These are phyloP conservation scores for Cyprinodon tularosa DNA, from an alignment of 2,113 vertebrate genomes.

Conservation along the genomic window DNA sequence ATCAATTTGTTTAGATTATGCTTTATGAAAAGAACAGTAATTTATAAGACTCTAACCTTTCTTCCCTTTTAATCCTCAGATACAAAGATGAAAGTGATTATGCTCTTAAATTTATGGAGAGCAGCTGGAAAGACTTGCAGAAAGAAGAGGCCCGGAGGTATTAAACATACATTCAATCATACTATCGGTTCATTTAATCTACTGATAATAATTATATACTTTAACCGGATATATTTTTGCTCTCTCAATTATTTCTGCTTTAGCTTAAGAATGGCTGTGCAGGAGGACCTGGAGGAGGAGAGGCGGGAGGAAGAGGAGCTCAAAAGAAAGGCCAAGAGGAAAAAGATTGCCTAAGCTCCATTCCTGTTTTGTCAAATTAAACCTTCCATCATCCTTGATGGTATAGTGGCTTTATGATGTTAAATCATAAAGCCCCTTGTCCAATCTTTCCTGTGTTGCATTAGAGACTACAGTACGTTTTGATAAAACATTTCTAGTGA, in stretches of 20 bases:
- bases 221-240: conserved; percentile 12
- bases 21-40: neutral
- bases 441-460: conserved; percentile 23
- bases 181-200: neutral
- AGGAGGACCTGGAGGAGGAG: conserved; percentile 91
- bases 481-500: conserved; percentile 48
- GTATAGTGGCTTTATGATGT: neutral
- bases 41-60: neutral
- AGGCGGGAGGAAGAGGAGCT: conserved; percentile 86
- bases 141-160: conserved; percentile 98
- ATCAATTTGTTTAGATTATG: neutral
- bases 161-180: neutral
- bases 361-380: neutral
- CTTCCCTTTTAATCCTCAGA: conserved; percentile 66
- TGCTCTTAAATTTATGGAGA: conserved; percentile 97
- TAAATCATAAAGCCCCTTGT: conserved; percentile 7
- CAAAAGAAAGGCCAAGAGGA: conserved; percentile 81
- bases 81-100: conserved; percentile 98
- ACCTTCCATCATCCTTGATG: neutral
- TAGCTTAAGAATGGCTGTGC: conserved; percentile 88
- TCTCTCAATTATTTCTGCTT: conserved; percentile 25
- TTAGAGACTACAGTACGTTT: conserved; percentile 40
- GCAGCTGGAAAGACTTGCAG: conserved; percentile 95
- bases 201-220: neutral
- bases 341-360: conserved; percentile 75